Percentiles rank a stretch among this genome's conserved stretches.
These are phyloP conservation scores for Bungarus multicinctus DNA, from an alignment of 2,113 vertebrate genomes.

Conservation along the genomic window DNA sequence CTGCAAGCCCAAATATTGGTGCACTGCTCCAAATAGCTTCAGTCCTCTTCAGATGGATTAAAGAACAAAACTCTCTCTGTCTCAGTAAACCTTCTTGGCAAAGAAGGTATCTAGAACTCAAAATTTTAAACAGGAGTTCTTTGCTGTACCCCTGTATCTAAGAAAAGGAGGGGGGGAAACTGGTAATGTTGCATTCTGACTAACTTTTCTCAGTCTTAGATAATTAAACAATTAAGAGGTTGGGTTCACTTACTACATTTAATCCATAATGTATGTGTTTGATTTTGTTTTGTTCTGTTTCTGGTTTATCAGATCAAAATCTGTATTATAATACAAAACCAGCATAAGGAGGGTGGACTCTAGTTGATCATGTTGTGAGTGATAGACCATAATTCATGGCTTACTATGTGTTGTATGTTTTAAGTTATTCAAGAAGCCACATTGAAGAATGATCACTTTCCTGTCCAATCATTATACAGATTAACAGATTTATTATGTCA, in stretches of 20 bases:
- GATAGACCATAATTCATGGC: neutral
- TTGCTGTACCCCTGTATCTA: neutral
- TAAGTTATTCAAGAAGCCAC: neutral
- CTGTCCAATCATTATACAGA: neutral
- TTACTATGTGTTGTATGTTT: neutral
- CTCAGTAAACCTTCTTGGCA: neutral
- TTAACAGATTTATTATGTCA: neutral
- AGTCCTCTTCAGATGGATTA: neutral
- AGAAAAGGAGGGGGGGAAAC: neutral
- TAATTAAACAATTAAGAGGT: neutral
- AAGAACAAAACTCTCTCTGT: conserved; percentile 10
- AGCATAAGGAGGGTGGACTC: neutral
- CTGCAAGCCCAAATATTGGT: conserved; percentile 20
- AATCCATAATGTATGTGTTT: neutral
- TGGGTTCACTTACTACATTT: neutral
- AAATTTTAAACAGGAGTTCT: neutral
- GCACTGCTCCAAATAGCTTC: conserved; percentile 3
- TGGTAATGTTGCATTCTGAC: neutral
- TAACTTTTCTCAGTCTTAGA: neutral
- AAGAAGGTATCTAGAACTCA: neutral
- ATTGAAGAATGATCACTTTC: neutral
- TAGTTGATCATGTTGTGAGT: neutral
- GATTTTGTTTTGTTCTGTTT: neutral
- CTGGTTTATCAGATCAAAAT: neutral
- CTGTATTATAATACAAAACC: neutral